Conservation (phyloP, 2,113 vertebrate species). For the Orcinus orca region DNA sequence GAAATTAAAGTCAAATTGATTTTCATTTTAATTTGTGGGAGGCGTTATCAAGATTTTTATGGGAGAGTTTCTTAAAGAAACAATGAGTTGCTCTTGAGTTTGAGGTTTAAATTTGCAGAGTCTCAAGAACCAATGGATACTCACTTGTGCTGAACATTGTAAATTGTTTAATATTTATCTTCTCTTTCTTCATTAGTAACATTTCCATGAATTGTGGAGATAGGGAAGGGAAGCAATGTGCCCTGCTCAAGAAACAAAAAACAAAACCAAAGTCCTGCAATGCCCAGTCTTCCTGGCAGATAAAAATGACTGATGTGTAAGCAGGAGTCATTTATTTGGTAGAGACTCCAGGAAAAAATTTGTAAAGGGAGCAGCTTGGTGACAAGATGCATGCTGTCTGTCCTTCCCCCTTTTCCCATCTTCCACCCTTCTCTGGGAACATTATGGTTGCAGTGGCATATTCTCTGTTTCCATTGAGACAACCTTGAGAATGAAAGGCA, state of each 20-base stretch:
- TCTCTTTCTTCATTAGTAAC: background rate
- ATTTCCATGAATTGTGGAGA: background rate
- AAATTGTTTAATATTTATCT: background rate
- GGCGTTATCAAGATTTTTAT: conserved; percentile 3
- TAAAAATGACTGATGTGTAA: background rate
- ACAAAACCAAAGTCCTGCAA: background rate
- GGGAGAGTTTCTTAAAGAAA: conserved; percentile 20
- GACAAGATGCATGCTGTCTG: background rate
- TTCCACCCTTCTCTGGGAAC: background rate
- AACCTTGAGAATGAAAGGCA: background rate
- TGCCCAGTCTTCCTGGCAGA: background rate
- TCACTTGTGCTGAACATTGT: background rate
- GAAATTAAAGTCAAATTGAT: conserved; percentile 46
- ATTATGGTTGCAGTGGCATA: background rate
- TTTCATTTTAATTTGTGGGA: conserved; percentile 64
- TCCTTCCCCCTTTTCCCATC: background rate
- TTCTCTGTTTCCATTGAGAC: background rate
- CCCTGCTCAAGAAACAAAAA: background rate
- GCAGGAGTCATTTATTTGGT: background rate
- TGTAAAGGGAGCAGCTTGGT: background rate
- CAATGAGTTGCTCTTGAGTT: background rate
- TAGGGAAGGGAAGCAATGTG: background rate
- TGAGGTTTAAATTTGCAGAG: background rate
- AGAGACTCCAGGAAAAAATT: background rate
- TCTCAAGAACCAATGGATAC: background rate